Evolutionary conservation across 2,113 vertebrate species (phyloP).

Genomic region (Xiphophorus couchianus): DNA sequence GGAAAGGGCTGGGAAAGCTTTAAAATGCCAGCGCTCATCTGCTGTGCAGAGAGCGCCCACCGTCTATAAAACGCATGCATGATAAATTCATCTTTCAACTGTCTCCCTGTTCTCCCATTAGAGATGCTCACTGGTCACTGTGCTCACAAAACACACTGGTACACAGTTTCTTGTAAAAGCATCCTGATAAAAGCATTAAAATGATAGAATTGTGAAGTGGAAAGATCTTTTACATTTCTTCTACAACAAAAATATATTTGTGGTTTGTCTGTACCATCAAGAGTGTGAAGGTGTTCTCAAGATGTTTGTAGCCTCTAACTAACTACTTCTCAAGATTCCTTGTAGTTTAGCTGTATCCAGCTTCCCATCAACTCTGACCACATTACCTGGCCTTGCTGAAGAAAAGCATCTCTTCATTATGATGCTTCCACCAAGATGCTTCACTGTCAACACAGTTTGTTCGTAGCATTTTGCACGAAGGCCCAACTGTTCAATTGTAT

Average conservation of each 20-base stretch:
- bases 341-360: not conserved
- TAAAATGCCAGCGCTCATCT: slow-evolving; percentile 53
- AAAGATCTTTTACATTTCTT: not conserved
- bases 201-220: not conserved
- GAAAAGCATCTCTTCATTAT: not conserved
- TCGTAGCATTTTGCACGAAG: not conserved
- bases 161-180: not conserved
- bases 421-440: not conserved
- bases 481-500: too few relatives aligned
- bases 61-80: slow-evolving; percentile 48
- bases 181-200: not conserved
- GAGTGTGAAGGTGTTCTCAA: not conserved
- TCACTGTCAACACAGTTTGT: not conserved
- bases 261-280: not conserved
- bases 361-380: not conserved
- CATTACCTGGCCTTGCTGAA: not conserved
- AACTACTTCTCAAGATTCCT: not conserved
- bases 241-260: not conserved
- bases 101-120: slow-evolving; percentile 23
- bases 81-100: slow-evolving; percentile 28
- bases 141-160: slow-evolving; percentile 45
- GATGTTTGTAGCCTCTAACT: not conserved
- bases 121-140: slow-evolving; percentile 32
- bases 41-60: slow-evolving; percentile 33
- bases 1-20: slow-evolving; percentile 62